Percentiles rank a stretch among this genome's conserved stretches.
Conservation (phyloP, 2,113 vertebrate genomes). For the Sinocyclocheilus grahami region DNA sequence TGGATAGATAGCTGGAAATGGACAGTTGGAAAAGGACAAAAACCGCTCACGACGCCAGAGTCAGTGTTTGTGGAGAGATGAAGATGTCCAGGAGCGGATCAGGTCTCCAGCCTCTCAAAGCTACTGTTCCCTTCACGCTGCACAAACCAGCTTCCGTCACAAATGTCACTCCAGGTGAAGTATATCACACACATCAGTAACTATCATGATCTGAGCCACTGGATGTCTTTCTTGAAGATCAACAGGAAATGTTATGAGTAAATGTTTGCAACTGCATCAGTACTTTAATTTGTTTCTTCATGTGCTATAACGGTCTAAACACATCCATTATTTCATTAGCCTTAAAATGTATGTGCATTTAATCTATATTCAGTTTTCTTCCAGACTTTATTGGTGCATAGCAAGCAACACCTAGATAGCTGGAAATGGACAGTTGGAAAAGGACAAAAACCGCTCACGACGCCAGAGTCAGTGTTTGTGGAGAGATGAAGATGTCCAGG, state of each 20-base stretch:
- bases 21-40: neutral
- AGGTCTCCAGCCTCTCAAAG: conserved; percentile 81
- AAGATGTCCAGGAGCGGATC: conserved; percentile 52
- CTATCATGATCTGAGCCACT: neutral
- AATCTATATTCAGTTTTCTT: neutral
- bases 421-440: neutral
- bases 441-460: neutral
- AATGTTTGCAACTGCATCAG: neutral
- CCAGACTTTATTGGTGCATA: neutral
- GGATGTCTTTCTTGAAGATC: neutral
- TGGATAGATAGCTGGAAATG: neutral
- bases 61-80: conserved; percentile 60
- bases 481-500: conserved; percentile 55
- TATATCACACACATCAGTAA: conserved; percentile 25
- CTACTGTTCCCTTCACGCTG: conserved; percentile 84
- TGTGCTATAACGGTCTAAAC: neutral
- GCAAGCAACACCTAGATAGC: neutral
- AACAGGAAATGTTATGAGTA: conserved; percentile 9
- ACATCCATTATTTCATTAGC: neutral
- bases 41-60: conserved; percentile 11
- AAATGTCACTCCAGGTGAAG: conserved; percentile 76
- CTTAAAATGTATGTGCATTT: neutral
- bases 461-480: conserved; percentile 57
- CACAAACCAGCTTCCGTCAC: conserved; percentile 66
- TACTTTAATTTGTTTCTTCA: neutral